Conservation (phyloP, 1,140 invertebrate genomes). For the Meteorus sp. region DNA sequence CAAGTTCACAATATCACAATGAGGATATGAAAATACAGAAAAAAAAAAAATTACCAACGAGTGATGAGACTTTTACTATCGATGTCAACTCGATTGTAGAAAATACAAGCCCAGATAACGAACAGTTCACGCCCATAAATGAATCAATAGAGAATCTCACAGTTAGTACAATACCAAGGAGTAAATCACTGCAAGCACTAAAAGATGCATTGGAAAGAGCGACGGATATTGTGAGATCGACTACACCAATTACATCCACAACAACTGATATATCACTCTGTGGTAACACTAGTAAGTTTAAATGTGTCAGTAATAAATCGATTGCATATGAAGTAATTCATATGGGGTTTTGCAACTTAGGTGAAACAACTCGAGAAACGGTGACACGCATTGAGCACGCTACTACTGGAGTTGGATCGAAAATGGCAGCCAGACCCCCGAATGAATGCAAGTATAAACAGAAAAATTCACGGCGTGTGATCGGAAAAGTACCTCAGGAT, state of each 20-base stretch:
- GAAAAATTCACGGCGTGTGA: no score
- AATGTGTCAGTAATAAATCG: no score
- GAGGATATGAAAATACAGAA: background rate
- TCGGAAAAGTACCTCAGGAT: no score
- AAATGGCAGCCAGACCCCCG: no score
- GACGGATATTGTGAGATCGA: constrained; percentile 37
- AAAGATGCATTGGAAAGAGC: constrained; percentile 44
- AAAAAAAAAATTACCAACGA: constrained; percentile 5
- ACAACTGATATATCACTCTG: constrained; percentile 12
- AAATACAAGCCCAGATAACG: background rate
- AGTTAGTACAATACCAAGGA: constrained; percentile 9
- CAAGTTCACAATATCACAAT: background rate
- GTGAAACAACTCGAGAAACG: no score
- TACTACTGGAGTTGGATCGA: no score
- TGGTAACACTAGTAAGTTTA: constrained; percentile 13
- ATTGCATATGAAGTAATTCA: no score
- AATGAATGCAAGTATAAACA: no score
- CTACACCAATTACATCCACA: constrained; percentile 21
- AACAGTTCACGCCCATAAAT: background rate
- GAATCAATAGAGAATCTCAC: background rate
- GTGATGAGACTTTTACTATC: constrained; percentile 30
- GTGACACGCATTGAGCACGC: no score
- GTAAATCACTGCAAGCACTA: constrained; percentile 31
- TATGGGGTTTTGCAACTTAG: no score
- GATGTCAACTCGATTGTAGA: background rate